A percentile compares a stretch with the other conserved stretches of the same genome.
Evolutionary conservation across 1,140 invertebrate species (phyloP).

Genomic region (Argopecten irradians): DNA sequence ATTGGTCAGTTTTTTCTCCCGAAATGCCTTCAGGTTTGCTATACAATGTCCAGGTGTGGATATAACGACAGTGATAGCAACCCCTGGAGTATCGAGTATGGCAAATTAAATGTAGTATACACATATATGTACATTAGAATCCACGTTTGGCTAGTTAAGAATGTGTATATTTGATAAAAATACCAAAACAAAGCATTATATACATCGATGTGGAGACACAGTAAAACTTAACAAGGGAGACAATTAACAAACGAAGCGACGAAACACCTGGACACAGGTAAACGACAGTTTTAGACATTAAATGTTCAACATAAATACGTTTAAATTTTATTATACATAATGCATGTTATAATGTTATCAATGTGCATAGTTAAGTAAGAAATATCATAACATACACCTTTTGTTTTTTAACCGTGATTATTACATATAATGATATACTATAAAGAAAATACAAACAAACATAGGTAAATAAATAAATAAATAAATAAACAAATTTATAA

Average conservation of each 20-base stretch:
- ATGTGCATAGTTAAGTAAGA: constrained; percentile 18
- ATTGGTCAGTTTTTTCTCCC: too few species aligned
- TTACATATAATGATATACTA: neutral
- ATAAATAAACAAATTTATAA: too few species aligned
- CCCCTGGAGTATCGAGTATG: too few species aligned
- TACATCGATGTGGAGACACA: too few species aligned
- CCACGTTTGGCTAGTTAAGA: too few species aligned
- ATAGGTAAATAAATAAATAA: neutral
- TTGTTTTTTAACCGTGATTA: neutral
- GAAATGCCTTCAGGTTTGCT: too few species aligned
- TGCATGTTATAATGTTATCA: neutral
- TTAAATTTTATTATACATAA: neutral
- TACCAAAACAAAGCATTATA: too few species aligned
- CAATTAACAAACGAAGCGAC: neutral
- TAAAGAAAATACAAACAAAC: neutral
- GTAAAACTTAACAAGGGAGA: neutral
- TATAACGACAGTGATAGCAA: too few species aligned
- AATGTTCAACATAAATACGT: neutral
- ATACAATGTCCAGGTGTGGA: too few species aligned
- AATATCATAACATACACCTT: neutral
- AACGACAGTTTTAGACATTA: neutral
- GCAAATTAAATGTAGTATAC: too few species aligned
- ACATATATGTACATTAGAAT: too few species aligned
- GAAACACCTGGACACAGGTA: neutral
- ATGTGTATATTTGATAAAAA: too few species aligned